phyloP scores from a whole-genome alignment of 2,888 invertebrate species.

The Agonopterix heracliana region DNA sequence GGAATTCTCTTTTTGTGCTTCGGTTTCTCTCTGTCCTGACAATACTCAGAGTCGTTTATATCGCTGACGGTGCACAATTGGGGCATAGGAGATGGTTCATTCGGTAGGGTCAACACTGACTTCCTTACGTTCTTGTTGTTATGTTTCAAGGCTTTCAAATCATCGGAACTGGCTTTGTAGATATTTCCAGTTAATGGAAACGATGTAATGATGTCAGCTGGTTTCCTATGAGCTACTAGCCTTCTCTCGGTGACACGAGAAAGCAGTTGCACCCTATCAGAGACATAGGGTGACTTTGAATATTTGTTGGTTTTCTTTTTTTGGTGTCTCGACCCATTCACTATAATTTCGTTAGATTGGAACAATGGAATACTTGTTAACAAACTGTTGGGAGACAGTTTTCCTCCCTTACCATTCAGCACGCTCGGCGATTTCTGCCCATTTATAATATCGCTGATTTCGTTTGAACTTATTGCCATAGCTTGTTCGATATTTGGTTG shows the following conservation, averaged over 20 bases:
- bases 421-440: neutral
- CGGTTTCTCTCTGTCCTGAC: slow-evolving; percentile 24
- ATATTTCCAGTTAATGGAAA: slow-evolving; percentile 47
- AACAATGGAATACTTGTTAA: no score
- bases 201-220: slow-evolving; percentile 36
- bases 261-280: slow-evolving; percentile 37
- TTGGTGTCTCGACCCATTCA: slow-evolving; percentile 11
- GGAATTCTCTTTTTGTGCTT: slow-evolving; percentile 34
- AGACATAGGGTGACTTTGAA: slow-evolving; percentile 39
- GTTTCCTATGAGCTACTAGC: slow-evolving; percentile 35
- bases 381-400: slow-evolving; percentile 18
- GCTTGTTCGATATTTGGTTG: no score
- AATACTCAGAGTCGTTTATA: slow-evolving; percentile 58
- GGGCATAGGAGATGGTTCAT: slow-evolving; percentile 33
- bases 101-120: slow-evolving; percentile 55
- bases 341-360: slow-evolving; percentile 26
- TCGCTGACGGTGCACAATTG: slow-evolving; percentile 57
- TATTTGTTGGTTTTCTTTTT: slow-evolving; percentile 28
- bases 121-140: slow-evolving; percentile 46
- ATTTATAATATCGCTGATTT: no score
- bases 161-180: slow-evolving; percentile 60
- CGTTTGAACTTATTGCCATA: no score
- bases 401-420: slow-evolving; percentile 20
- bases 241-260: slow-evolving; percentile 47
- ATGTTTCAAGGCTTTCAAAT: slow-evolving; percentile 39